phyloP scores from a whole-genome alignment of 1,140 invertebrate species.

The Choristoneura fumiferana region DNA sequence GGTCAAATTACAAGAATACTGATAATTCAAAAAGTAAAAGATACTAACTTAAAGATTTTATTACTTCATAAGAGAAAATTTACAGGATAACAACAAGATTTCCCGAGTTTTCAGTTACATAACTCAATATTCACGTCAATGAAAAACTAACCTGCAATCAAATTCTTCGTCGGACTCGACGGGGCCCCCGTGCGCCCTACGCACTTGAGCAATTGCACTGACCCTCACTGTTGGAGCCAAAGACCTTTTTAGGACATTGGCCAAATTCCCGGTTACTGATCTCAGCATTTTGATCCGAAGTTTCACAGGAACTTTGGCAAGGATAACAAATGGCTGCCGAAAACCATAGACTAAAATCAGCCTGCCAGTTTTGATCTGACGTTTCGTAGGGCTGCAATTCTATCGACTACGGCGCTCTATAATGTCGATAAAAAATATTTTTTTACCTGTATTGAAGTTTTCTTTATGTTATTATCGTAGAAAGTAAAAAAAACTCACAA shows the following conservation, averaged over 20 bases:
- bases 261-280: conserved; percentile 60
- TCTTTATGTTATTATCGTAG: too few species aligned
- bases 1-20: background rate
- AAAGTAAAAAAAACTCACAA: too few species aligned
- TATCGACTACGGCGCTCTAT: too few species aligned
- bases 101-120: conserved; percentile 61
- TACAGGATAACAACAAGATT: background rate
- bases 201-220: conserved; percentile 45
- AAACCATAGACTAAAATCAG: conserved; percentile 49
- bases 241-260: conserved; percentile 61
- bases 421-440: too few species aligned
- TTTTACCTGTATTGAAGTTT: too few species aligned
- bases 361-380: conserved; percentile 25
- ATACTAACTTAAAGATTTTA: background rate
- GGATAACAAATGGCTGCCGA: conserved; percentile 71
- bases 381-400: background rate
- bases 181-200: conserved; percentile 54
- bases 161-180: conserved; percentile 71
- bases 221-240: conserved; percentile 59
- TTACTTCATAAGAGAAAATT: background rate
- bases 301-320: conserved; percentile 51
- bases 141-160: conserved; percentile 60
- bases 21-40: background rate
- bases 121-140: conserved; percentile 53
- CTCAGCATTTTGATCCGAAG: conserved; percentile 64